These are phyloP conservation scores for Aldabrachelys gigantea DNA, from an alignment of 2,113 vertebrate species.

Conservation along the genomic window DNA sequence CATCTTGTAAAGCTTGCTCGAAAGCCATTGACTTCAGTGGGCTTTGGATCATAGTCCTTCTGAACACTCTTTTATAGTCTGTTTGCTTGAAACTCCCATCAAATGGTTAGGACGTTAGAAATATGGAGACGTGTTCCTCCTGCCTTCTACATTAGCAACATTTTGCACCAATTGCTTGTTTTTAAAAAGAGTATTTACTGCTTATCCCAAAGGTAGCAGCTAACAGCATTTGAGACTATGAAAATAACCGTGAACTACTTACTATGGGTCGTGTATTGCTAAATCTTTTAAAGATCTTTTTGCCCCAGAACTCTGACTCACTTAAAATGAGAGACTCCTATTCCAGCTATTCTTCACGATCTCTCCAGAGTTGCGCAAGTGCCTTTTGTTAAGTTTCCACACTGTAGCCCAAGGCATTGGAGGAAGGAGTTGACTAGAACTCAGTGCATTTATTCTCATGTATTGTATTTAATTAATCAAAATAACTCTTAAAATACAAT, in stretches of 20 bases:
- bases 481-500: not conserved
- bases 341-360: not conserved
- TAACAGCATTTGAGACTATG: not conserved
- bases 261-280: accelerated
- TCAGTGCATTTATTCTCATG: accelerated
- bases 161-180: not conserved
- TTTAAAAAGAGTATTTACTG: not conserved
- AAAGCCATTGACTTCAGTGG: not conserved
- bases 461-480: not conserved
- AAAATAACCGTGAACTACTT: not conserved
- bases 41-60: not conserved
- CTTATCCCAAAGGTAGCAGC: not conserved
- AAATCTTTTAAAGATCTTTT: not conserved
- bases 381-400: constrained; percentile 17
- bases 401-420: constrained; percentile 16
- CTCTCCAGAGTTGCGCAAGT: constrained; percentile 11
- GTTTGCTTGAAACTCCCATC: not conserved
- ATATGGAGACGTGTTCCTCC: not conserved
- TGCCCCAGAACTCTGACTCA: accelerated
- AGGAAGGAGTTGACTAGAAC: not conserved
- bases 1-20: not conserved
- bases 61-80: not conserved
- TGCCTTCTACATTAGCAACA: not conserved
- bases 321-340: not conserved
- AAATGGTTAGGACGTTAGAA: not conserved